These are phyloP conservation scores for Paraescarpia echinospica DNA, from an alignment of 1,140 invertebrate species.

Conservation along the genomic window DNA sequence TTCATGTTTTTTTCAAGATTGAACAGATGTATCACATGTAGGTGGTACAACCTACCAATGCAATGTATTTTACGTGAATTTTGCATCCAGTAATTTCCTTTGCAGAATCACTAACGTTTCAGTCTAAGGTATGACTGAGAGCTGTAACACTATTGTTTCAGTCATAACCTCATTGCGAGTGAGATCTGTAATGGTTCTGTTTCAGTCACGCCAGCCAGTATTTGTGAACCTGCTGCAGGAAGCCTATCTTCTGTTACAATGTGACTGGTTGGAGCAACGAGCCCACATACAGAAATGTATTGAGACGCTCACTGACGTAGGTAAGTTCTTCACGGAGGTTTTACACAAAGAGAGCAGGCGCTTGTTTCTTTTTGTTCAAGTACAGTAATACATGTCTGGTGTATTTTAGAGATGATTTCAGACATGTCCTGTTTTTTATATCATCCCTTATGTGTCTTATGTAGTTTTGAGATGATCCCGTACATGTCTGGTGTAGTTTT, in stretches of 20 bases:
- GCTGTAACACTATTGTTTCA: background rate
- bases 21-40: no score
- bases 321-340: conserved; percentile 61
- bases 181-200: background rate
- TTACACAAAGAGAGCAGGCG: no score
- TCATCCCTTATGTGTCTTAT: background rate
- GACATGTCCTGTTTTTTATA: background rate
- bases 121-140: background rate
- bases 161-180: background rate
- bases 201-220: conserved; percentile 87
- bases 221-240: conserved; percentile 92
- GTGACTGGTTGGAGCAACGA: conserved; percentile 84
- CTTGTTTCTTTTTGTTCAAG: no score
- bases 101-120: no score
- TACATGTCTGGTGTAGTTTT: no score
- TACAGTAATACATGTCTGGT: background rate
- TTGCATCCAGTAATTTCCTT: no score
- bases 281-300: conserved; percentile 95
- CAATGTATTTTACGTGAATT: no score
- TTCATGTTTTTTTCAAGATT: no score
- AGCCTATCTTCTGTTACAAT: conserved; percentile 87
- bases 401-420: background rate
- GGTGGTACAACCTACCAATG: no score
- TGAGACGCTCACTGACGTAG: conserved; percentile 87
- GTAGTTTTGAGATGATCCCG: no score